phyloP scores from a whole-genome alignment of 2,797 vertebrate genomes.

The Eidolon dupreanum region DNA sequence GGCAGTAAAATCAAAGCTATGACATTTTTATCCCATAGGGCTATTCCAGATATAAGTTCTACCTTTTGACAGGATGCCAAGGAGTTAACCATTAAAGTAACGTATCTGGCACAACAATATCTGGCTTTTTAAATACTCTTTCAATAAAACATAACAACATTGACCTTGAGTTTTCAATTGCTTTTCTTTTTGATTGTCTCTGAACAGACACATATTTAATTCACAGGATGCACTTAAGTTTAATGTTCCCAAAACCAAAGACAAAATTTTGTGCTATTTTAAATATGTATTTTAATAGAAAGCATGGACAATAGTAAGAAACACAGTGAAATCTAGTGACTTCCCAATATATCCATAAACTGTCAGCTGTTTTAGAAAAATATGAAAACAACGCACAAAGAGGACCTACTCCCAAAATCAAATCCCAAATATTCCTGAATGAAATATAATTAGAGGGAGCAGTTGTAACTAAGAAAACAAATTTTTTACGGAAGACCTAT shows the following conservation, averaged over 20 bases:
- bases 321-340: background rate
- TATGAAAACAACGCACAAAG: slow-evolving; percentile 55
- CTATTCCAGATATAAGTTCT: slow-evolving; percentile 52
- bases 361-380: slow-evolving; percentile 57
- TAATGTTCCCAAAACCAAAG: slow-evolving; percentile 52
- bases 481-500: slow-evolving; percentile 56
- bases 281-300: slow-evolving; percentile 58
- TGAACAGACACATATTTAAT: slow-evolving; percentile 53
- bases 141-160: slow-evolving; percentile 61
- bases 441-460: slow-evolving; percentile 69
- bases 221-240: slow-evolving; percentile 63
- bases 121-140: slow-evolving; percentile 62
- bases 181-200: slow-evolving; percentile 61
- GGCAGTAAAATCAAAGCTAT: slow-evolving; percentile 42
- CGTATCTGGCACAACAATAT: slow-evolving; percentile 33
- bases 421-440: background rate
- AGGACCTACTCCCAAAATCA: slow-evolving; percentile 48
- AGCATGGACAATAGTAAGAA: slow-evolving; percentile 45
- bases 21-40: background rate
- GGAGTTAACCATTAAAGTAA: slow-evolving; percentile 36
- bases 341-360: slow-evolving; percentile 58
- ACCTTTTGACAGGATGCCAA: slow-evolving; percentile 63
- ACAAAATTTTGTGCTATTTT: slow-evolving; percentile 52
- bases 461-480: slow-evolving; percentile 61
- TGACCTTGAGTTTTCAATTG: slow-evolving; percentile 51